phyloP scores from a whole-genome alignment of 2,113 vertebrate species.

The Ptilonorhynchus violaceus region DNA sequence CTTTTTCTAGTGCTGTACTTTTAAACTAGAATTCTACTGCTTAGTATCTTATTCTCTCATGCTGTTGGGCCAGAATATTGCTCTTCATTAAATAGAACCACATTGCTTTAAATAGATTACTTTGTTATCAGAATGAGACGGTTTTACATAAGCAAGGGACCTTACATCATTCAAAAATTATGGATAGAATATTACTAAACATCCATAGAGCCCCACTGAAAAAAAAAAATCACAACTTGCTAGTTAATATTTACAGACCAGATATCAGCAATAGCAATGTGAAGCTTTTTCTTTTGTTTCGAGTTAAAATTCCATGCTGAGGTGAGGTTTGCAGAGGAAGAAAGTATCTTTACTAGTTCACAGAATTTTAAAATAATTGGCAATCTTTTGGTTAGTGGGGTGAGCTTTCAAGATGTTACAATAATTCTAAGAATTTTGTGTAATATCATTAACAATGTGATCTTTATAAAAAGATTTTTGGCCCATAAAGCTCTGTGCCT shows the following conservation, averaged over 20 bases:
- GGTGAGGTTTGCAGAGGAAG: not conserved
- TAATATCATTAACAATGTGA: not conserved
- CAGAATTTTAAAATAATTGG: not conserved
- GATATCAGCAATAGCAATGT: not conserved
- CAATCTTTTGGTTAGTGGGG: not conserved
- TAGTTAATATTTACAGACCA: not conserved
- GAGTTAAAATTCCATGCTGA: not conserved
- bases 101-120: not conserved
- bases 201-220: not conserved
- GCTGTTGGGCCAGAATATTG: not conserved
- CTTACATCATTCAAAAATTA: not conserved
- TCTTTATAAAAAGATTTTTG: not conserved
- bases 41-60: not conserved
- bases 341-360: not conserved
- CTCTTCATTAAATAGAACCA: not conserved
- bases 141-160: not conserved
- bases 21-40: not conserved
- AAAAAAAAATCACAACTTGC: not conserved
- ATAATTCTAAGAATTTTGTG: not conserved
- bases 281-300: not conserved
- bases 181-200: not conserved
- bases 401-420: not conserved
- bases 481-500: not conserved
- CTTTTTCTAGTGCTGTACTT: not conserved
- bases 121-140: not conserved